Evolutionary conservation across 2,888 invertebrate species (phyloP).

Genomic region (Stramonita haemastoma): DNA sequence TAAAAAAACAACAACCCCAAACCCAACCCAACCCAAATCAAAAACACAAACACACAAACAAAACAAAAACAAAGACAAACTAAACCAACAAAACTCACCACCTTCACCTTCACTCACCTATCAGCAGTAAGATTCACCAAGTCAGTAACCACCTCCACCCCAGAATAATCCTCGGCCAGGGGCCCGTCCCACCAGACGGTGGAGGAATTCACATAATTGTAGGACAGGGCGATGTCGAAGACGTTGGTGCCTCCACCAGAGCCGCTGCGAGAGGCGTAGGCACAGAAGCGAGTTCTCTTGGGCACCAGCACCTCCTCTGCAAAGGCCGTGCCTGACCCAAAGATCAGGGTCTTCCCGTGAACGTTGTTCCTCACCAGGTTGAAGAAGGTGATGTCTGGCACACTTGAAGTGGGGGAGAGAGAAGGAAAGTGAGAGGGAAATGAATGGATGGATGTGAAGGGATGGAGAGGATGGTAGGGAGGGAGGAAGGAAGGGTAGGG

Average conservation of each 20-base stretch:
- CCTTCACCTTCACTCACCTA: neutral
- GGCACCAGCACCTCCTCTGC: slow-evolving; percentile 59
- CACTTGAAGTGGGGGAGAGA: neutral
- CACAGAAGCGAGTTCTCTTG: slow-evolving; percentile 56
- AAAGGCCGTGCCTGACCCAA: slow-evolving; percentile 71
- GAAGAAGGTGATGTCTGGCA: slow-evolving; percentile 17
- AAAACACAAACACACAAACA: neutral
- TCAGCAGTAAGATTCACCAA: slow-evolving; percentile 57
- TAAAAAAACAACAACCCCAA: too few relatives aligned
- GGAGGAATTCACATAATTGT: slow-evolving; percentile 64
- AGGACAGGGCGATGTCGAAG: slow-evolving; percentile 68
- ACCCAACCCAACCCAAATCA: too few relatives aligned
- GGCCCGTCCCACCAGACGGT: slow-evolving; percentile 71
- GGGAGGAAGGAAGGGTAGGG: too few relatives aligned
- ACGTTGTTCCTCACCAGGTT: slow-evolving; percentile 68
- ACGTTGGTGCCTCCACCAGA: slow-evolving; percentile 58
- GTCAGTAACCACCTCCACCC: slow-evolving; percentile 57
- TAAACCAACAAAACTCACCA: neutral
- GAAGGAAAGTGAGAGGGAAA: neutral
- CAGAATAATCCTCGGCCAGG: slow-evolving; percentile 54
- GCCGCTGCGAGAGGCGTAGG: slow-evolving; percentile 61
- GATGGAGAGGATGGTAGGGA: neutral
- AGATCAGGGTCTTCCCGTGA: slow-evolving; percentile 65
- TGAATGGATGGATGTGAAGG: neutral
- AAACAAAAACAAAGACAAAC: neutral